Evolutionary conservation across 2,113 vertebrate species (phyloP).

Genomic region (Cynocephalus volans): DNA sequence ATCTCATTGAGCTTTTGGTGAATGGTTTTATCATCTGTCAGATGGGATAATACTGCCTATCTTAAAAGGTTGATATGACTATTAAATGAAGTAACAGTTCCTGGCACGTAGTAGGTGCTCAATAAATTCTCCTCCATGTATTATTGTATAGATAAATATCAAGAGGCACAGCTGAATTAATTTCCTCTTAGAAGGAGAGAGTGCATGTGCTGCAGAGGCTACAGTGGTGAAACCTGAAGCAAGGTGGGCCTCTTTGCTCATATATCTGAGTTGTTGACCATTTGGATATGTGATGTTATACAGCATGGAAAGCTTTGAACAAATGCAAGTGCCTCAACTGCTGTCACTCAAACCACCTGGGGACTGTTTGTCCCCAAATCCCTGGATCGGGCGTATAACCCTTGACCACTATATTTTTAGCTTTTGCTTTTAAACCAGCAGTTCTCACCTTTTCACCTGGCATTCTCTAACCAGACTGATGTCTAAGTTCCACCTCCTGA

Average conservation of each 20-base stretch:
- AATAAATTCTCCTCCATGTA: background rate
- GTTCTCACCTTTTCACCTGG: background rate
- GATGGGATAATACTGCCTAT: background rate
- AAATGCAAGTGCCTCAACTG: constrained; percentile 83
- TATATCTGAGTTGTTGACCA: background rate
- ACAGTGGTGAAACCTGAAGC: background rate
- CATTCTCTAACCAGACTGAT: background rate
- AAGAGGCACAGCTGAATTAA: background rate
- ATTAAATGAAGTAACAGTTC: background rate
- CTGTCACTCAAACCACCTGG: constrained; percentile 80
- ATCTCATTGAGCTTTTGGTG: background rate
- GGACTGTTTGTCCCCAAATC: background rate
- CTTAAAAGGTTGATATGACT: background rate
- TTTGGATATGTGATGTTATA: background rate
- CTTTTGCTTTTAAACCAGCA: background rate
- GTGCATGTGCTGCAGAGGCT: background rate
- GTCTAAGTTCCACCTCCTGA: background rate
- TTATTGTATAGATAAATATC: background rate
- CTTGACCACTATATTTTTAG: background rate
- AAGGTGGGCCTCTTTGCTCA: background rate
- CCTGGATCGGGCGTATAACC: background rate
- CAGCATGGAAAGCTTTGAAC: background rate
- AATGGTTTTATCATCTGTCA: background rate
- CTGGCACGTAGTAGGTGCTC: background rate
- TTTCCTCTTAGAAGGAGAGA: background rate